phyloP scores from a whole-genome alignment of 2,797 vertebrate genomes.

The Lepus townsendii region DNA sequence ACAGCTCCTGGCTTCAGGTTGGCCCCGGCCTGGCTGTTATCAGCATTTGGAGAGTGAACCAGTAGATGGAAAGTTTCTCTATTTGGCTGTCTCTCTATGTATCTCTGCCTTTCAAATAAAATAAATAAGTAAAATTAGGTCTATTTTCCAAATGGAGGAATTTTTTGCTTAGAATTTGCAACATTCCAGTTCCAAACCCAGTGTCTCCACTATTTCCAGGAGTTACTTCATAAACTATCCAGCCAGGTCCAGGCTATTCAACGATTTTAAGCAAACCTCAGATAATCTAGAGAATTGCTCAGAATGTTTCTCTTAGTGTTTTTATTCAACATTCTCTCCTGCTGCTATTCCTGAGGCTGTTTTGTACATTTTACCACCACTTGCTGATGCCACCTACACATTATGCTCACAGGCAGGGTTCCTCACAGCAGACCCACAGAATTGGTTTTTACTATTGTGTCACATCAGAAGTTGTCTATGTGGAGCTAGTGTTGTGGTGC shows the following conservation, averaged over 20 bases:
- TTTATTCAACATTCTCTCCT: slow-evolving; percentile 37
- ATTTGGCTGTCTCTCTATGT: too few relatives aligned
- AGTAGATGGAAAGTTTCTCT: too few relatives aligned
- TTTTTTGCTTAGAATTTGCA: slow-evolving; percentile 62
- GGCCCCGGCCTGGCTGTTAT: too few relatives aligned
- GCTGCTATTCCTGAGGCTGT: too few relatives aligned
- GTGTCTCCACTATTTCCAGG: background rate
- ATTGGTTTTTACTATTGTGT: background rate
- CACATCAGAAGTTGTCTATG: background rate
- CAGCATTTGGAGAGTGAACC: too few relatives aligned
- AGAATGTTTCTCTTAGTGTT: background rate
- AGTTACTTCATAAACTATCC: background rate
- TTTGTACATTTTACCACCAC: background rate
- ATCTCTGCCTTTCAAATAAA: too few relatives aligned
- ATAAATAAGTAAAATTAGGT: background rate
- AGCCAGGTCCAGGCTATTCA: background rate
- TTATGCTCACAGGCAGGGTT: background rate
- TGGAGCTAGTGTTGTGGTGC: too few relatives aligned
- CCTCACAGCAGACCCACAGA: background rate
- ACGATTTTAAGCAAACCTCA: background rate
- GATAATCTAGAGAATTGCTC: background rate
- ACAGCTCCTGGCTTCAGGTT: too few relatives aligned
- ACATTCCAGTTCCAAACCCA: slow-evolving; percentile 17
- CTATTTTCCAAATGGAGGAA: slow-evolving; percentile 57
- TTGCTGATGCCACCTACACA: background rate